Conservation (phyloP, 2,797 vertebrate genomes). For the Gobionotothen gibberifrons region DNA sequence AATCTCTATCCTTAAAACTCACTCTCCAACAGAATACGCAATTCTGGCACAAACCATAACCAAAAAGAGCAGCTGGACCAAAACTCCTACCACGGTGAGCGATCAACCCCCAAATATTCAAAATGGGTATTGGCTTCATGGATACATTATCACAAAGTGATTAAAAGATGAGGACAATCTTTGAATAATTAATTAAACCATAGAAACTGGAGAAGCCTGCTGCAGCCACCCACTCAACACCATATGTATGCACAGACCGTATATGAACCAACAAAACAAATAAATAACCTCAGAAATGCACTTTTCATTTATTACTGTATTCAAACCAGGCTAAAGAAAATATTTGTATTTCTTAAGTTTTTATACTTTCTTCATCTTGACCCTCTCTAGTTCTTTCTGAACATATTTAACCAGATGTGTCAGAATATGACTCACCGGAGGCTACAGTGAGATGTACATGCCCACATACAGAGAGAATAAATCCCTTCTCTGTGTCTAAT, state of each 20-base stretch:
- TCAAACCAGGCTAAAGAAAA: background rate
- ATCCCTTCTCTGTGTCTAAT: constrained; percentile 20
- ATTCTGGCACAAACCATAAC: no score
- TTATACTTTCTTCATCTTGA: background rate
- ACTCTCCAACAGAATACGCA: no score
- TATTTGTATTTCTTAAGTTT: background rate
- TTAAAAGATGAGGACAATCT: background rate
- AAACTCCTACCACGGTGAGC: no score
- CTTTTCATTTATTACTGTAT: background rate
- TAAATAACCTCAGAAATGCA: background rate
- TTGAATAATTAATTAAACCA: constrained; percentile 11
- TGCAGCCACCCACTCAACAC: constrained; percentile 35
- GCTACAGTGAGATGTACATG: constrained; percentile 32
- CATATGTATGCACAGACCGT: background rate
- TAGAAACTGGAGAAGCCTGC: constrained; percentile 11
- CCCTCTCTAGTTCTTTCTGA: constrained; percentile 1
- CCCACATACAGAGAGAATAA: constrained; percentile 51
- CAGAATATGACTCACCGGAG: constrained; percentile 49
- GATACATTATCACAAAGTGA: constrained; percentile 2
- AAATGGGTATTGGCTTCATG: background rate
- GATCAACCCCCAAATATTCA: background rate
- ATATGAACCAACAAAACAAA: background rate
- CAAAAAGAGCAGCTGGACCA: no score
- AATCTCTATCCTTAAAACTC: no score
- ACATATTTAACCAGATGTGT: constrained; percentile 36